These are phyloP conservation scores for Oryzias melastigma DNA, from an alignment of 2,113 vertebrate genomes.

Conservation along the genomic window DNA sequence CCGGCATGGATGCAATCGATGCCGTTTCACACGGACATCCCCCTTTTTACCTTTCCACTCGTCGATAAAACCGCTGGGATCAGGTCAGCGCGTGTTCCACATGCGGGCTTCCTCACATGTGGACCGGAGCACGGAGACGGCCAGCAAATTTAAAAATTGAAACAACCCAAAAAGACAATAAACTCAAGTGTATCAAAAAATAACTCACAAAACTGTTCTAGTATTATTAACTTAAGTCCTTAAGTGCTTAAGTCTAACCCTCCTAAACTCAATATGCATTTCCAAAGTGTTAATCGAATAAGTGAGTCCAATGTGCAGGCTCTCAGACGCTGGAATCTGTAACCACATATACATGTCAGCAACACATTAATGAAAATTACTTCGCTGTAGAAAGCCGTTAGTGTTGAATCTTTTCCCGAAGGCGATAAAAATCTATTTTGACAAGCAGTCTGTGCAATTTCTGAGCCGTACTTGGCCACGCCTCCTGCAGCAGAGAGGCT, in stretches of 20 bases:
- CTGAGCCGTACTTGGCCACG: conserved; percentile 15
- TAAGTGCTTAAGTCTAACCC: background rate
- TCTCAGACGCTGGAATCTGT: background rate
- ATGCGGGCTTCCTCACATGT: conserved; percentile 37
- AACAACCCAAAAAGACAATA: background rate
- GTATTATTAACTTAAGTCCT: no score
- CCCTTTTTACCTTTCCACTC: conserved; percentile 35
- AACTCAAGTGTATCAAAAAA: background rate
- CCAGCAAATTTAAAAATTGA: background rate
- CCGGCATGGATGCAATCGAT: conserved; percentile 41
- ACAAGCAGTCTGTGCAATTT: conserved; percentile 33
- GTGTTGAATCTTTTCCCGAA: background rate
- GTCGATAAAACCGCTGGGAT: conserved; percentile 50
- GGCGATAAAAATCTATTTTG: conserved; percentile 20
- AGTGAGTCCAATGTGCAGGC: conserved; percentile 8
- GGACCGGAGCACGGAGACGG: conserved; percentile 8
- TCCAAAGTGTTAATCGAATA: conserved; percentile 36
- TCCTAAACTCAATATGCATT: conserved; percentile 1
- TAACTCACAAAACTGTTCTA: background rate
- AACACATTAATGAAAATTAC: background rate
- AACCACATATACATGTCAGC: background rate
- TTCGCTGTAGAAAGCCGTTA: no score
- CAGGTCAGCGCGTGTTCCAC: conserved; percentile 56
- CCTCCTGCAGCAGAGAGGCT: conserved; percentile 18
- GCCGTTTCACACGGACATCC: conserved; percentile 13